Conservation (phyloP, 2,113 vertebrate genomes). For the Myrmecophaga tridactyla region DNA sequence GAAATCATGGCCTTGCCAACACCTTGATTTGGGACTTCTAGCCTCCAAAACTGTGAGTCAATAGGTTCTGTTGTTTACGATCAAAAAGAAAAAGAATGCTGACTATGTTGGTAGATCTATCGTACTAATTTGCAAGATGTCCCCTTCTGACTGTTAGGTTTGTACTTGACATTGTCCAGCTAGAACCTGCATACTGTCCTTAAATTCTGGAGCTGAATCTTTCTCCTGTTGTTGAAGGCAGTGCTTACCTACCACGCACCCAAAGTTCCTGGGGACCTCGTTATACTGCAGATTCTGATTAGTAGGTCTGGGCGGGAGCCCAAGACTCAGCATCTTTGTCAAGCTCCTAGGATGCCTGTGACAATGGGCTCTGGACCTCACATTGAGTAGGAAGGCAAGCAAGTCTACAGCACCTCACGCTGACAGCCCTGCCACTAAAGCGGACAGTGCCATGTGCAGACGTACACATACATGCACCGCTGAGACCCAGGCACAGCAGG, state of each 20-base stretch:
- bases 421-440: neutral
- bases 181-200: neutral
- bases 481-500: neutral
- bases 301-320: neutral
- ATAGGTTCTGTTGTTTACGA: too few relatives aligned
- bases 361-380: neutral
- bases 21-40: too few relatives aligned
- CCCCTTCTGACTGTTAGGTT: neutral
- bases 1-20: too few relatives aligned
- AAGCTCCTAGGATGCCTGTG: neutral
- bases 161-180: neutral
- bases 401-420: neutral
- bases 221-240: neutral
- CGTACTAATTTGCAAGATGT: neutral
- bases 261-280: neutral
- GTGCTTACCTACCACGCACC: neutral
- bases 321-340: neutral
- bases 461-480: neutral
- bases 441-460: accelerated
- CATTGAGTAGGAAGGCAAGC: neutral
- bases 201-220: neutral
- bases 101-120: too few relatives aligned
- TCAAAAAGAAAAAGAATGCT: neutral
- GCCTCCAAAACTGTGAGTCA: too few relatives aligned
- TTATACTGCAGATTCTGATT: neutral